These are phyloP conservation scores for Neelides sp. DNA, from an alignment of 1,140 invertebrate genomes.

Conservation along the genomic window DNA sequence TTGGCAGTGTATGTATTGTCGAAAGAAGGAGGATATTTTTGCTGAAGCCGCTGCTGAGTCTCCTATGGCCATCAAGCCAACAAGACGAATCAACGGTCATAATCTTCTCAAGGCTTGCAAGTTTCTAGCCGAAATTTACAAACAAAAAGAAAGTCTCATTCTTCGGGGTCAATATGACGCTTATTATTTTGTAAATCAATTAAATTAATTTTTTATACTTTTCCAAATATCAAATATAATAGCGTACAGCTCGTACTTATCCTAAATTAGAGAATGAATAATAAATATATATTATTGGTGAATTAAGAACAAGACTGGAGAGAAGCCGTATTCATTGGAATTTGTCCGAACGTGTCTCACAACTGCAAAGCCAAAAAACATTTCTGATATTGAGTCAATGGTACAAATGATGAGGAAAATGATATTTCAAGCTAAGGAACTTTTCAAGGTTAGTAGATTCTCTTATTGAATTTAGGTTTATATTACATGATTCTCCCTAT, in stretches of 20 bases:
- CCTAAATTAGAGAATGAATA: background rate
- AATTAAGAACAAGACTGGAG: too few relatives aligned
- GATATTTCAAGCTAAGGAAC: constrained; percentile 13
- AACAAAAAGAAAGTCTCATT: constrained; percentile 4
- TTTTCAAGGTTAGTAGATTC: constrained; percentile 7
- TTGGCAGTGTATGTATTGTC: constrained; percentile 21
- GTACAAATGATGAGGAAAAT: constrained; percentile 2
- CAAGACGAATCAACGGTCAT: background rate
- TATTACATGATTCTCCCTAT: background rate
- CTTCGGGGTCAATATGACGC: constrained; percentile 7
- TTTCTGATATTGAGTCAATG: background rate
- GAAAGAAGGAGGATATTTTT: constrained; percentile 3
- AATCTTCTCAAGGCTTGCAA: constrained; percentile 16
- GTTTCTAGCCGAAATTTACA: constrained; percentile 19
- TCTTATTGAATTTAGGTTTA: background rate
- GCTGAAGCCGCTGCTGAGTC: background rate
- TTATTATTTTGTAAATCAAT: constrained; percentile 14
- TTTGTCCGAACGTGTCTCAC: constrained; percentile 7
- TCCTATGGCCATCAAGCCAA: background rate
- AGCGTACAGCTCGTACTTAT: background rate
- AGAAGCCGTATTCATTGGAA: constrained; percentile 3
- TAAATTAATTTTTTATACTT: background rate
- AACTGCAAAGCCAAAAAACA: background rate
- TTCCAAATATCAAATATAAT: background rate
- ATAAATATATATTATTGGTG: background rate